Percentiles rank a stretch among this genome's conserved stretches.
Conservation (phyloP, 1,140 invertebrate species). For the Proctacanthus coquilletti region DNA sequence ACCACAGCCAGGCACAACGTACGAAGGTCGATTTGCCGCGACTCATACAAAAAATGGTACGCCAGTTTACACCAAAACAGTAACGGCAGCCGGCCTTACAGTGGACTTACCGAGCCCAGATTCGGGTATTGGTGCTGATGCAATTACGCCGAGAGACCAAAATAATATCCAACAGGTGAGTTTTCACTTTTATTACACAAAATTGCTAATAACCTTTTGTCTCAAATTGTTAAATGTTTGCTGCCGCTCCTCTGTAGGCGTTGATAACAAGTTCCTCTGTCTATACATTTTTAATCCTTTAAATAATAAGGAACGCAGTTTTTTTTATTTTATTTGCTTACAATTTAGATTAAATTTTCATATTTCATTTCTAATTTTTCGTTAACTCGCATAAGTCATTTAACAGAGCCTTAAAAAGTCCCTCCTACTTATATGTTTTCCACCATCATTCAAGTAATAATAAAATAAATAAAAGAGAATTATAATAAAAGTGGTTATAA, state of each 20-base stretch:
- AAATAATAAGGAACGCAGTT: too few relatives aligned
- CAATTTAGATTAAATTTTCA: neutral
- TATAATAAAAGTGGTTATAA: too few relatives aligned
- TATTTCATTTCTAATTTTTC: neutral
- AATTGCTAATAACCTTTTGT: conserved; percentile 2
- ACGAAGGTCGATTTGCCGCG: conserved; percentile 26
- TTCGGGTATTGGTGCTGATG: conserved; percentile 79
- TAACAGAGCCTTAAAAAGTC: neutral
- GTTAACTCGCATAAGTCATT: neutral
- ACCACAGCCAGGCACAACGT: conserved; percentile 16
- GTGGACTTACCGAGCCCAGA: conserved; percentile 85
- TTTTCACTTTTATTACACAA: conserved; percentile 9
- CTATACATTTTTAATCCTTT: too few relatives aligned
- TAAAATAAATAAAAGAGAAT: too few relatives aligned
- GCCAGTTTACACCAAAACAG: conserved; percentile 25
- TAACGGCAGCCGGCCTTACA: conserved; percentile 54
- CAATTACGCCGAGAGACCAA: conserved; percentile 76
- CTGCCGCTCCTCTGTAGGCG: too few relatives aligned
- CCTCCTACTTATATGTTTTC: neutral
- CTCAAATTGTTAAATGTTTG: too few relatives aligned
- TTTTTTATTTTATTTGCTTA: neutral
- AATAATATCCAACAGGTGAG: conserved; percentile 77
- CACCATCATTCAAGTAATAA: too few relatives aligned
- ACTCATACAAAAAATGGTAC: conserved; percentile 14
- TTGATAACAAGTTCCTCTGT: too few relatives aligned